Evolutionary conservation across 2,113 vertebrate genomes (phyloP), one percentile per base, ranked within the genome.

Genomic region (Cisticola juncidis): DNA sequence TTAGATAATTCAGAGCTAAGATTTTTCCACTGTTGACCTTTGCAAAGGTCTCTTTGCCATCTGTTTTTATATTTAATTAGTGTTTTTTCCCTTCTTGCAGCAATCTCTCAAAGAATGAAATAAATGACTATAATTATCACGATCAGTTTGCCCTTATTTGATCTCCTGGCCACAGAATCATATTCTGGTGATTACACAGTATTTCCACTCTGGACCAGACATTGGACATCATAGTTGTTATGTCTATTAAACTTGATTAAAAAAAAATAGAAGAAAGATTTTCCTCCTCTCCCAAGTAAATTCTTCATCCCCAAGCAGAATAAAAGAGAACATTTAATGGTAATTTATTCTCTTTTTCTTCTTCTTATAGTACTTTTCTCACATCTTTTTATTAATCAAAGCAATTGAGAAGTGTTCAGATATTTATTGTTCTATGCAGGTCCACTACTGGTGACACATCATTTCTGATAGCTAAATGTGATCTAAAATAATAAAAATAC

Each of bases 11-110:
- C 71, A 85, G 77, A 95, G 53, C 61, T 91, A 69, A 66, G 50
- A 70, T 83, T 96, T 89, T 94, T 54, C 47, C 82, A 91, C 60
- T 29, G 22, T 31, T 81, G 68, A 86, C 73, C 81, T 97, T 97
- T 97, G 38, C 38, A 95, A 96, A 97, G 56, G 33, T 81, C 64
- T 86, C 70, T 79, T 45, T 92, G 45, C 78, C 85, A 89, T 97
- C 77, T 95, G 81, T 69, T 96, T 96, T 96, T 91, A 74, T 91
- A 94, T 90, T 96, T 96, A 94, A 94, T 97, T 95, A 96, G 9
- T 0, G 5, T 35, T 89, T 92, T 92, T 91, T 86, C 33, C 18
- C 19, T 94, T 92, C 80, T 73, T 71, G 72, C 35, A 83, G 53
- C 23, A 58, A 74, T 83, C 18, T 94, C 65, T 95, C 47, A 76